phyloP scores from a whole-genome alignment of 2,888 invertebrate species.

The Pemphredon lugubris region DNA sequence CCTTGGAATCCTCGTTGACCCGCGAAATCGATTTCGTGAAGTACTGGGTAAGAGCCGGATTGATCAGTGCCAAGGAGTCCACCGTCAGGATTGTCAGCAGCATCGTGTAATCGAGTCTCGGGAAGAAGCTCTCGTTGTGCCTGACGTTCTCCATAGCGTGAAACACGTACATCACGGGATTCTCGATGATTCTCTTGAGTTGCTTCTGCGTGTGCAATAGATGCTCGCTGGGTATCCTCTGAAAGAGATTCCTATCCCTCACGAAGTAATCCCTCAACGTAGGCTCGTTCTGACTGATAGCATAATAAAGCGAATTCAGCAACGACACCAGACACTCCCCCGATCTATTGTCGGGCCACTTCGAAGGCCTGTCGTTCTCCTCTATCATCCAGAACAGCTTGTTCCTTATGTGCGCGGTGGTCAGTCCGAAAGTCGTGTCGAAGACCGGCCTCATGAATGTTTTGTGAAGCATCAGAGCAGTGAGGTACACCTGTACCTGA shows the following conservation, averaged over 20 bases:
- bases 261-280: conserved; percentile 88
- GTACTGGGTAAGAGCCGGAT: conserved; percentile 57
- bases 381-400: conserved; percentile 91
- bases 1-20: neutral
- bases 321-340: conserved; percentile 86
- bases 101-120: conserved; percentile 84
- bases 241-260: conserved; percentile 87
- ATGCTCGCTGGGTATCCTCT: conserved; percentile 86
- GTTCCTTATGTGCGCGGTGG: conserved; percentile 87
- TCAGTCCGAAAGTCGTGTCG: conserved; percentile 85
- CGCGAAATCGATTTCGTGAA: neutral
- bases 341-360: conserved; percentile 88
- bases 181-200: conserved; percentile 86
- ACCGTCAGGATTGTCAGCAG: conserved; percentile 84
- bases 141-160: conserved; percentile 87
- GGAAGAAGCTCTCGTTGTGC: conserved; percentile 86
- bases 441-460: conserved; percentile 86
- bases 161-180: conserved; percentile 88
- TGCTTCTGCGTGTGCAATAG: conserved; percentile 86
- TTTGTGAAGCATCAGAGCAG: conserved; percentile 87
- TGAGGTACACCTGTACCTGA: conserved; percentile 88
- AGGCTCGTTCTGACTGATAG: conserved; percentile 83
- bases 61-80: conserved; percentile 79
- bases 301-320: conserved; percentile 84
- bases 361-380: conserved; percentile 84